Evolutionary conservation across 92 coral and sea anemone species (phyloP), one percentile per base, ranked within the genome.

Genomic region (Zoanthus sociatus): DNA sequence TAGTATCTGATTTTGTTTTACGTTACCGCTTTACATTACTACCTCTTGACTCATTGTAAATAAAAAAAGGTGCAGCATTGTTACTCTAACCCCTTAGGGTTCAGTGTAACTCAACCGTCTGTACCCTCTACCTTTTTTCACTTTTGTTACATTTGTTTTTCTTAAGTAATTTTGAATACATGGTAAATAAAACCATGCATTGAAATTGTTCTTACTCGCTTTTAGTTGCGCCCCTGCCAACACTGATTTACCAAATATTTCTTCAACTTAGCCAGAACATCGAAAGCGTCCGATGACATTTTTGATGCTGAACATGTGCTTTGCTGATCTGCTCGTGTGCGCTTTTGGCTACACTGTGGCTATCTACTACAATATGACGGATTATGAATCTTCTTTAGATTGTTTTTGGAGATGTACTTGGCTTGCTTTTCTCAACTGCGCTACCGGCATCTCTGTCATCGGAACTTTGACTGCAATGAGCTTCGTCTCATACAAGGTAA

Each of bases 391-490:
- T 46, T 46, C 56, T 14, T 17, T 45, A 11, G 37, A 47, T 1
- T 12, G 48, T 74, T 47, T n/a, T 2, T 47, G 78, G 78, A 47
- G 78, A 48, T 74, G 78, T 46, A 17, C 56, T 4, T 74, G 78
- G 78, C 20, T 74, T 7, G 78, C 78, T 18, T 74, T 74, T 46
- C 13, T 74, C 33, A 74, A 74, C 78, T 74, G 78, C 26, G 78
- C 60, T 18, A 74, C 58, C 30, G 94, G 94, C 9, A 84, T 91
- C 58, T 58, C 94, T 12, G 85, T 81, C 61, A 83, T 91, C 17
- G 77, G 42, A 13, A 90, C 92, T 9, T 31, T 90, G 63, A 90
- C 87, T 6, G 89, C 77, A 45, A 90, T 90, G 92, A 71, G 73
- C 13, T 55, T 79, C 53, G 76, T 79, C 15, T 73, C 90, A 4